Conservation (phyloP, 2,113 vertebrate genomes). For the Odontesthes bonariensis region DNA sequence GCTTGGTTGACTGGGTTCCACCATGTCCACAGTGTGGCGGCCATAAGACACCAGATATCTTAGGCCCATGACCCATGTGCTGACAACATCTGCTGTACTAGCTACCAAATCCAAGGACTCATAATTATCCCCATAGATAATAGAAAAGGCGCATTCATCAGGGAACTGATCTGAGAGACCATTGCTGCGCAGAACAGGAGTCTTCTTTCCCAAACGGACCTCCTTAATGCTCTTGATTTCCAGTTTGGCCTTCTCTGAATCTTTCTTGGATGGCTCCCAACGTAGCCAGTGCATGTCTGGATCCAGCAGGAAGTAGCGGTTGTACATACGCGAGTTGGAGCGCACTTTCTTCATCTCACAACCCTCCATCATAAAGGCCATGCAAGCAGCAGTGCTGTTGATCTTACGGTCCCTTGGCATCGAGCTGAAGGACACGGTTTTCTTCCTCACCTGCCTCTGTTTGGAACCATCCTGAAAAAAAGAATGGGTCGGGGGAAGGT, state of each 20-base stretch:
- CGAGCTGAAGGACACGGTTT: conserved; percentile 94
- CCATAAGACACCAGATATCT: conserved; percentile 92
- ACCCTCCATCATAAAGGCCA: conserved; percentile 95
- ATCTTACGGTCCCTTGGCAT: conserved; percentile 93
- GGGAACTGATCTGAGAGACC: conserved; percentile 94
- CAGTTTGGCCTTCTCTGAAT: conserved; percentile 92
- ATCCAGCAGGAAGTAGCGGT: conserved; percentile 92
- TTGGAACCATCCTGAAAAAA: conserved; percentile 88
- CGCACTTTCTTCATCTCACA: conserved; percentile 96
- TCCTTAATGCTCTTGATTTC: conserved; percentile 94
- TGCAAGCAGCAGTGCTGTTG: conserved; percentile 93
- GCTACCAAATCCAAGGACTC: conserved; percentile 93
- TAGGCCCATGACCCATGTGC: conserved; percentile 94
- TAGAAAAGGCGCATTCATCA: conserved; percentile 92
- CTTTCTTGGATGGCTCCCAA: conserved; percentile 95
- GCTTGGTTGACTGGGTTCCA: conserved; percentile 85
- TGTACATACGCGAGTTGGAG: conserved; percentile 95
- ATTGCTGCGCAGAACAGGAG: conserved; percentile 90
- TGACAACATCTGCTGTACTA: conserved; percentile 90
- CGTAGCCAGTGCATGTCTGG: conserved; percentile 90
- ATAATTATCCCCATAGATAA: conserved; percentile 94
- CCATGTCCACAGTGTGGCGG: conserved; percentile 85
- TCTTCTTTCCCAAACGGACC: conserved; percentile 93
- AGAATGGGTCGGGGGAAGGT: conserved; percentile 15
- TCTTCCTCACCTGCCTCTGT: conserved; percentile 88